phyloP scores from a whole-genome alignment of 2,797 vertebrate genomes.

The Vultur gryphus region DNA sequence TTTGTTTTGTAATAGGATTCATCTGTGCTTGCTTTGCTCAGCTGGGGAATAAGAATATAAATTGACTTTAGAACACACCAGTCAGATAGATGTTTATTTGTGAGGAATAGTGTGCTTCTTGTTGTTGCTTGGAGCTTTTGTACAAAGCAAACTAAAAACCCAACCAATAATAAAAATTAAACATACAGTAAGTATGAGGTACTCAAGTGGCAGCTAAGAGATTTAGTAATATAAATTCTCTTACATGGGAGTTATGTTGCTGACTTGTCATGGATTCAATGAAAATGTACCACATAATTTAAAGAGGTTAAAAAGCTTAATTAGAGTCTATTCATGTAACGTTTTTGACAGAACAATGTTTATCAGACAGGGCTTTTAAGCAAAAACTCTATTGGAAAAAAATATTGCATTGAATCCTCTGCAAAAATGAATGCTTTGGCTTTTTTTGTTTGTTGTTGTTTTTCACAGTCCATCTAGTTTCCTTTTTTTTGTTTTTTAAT shows the following conservation, averaged over 20 bases:
- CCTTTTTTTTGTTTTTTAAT: neutral
- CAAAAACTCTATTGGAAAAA: neutral
- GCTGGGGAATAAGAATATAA: neutral
- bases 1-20: neutral
- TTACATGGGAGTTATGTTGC: neutral
- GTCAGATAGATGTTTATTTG: neutral
- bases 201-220: neutral
- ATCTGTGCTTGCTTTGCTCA: neutral
- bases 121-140: neutral
- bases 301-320: neutral
- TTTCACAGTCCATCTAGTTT: neutral
- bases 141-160: neutral
- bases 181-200: neutral
- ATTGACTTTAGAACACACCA: neutral
- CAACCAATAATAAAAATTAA: neutral
- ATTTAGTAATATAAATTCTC: neutral
- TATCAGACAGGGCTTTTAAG: neutral
- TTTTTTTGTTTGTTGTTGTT: neutral
- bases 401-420: neutral
- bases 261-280: neutral
- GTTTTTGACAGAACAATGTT: neutral
- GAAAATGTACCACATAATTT: neutral
- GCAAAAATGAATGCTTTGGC: fast-evolving
- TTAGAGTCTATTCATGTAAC: neutral
- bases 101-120: neutral